phyloP scores from a whole-genome alignment of 30 jellyfish, hydroid and myxozoan genomes.

The Hydractinia echinata region DNA sequence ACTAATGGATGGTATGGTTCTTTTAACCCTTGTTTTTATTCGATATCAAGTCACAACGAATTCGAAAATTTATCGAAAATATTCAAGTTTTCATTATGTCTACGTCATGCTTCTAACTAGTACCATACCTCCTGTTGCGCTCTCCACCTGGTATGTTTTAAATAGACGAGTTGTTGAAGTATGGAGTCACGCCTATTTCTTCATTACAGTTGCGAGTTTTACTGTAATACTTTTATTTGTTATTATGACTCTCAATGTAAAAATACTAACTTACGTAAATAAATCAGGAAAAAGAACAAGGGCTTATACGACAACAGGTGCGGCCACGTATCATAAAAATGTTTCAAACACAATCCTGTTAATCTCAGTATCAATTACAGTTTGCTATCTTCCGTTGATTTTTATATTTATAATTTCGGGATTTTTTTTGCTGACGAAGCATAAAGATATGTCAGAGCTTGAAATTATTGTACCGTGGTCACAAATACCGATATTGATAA shows the following conservation, averaged over 20 bases:
- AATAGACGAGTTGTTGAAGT: background rate
- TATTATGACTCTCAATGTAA: background rate
- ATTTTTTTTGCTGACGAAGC: background rate
- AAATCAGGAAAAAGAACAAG: background rate
- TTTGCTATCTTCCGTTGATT: background rate
- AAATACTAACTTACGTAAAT: background rate
- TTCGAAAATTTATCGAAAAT: background rate
- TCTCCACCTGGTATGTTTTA: background rate
- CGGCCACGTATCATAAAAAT: background rate
- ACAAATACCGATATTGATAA: constrained; percentile 7
- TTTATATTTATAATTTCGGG: background rate
- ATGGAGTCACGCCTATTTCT: constrained; percentile 14
- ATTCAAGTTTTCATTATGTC: background rate
- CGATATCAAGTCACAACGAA: background rate
- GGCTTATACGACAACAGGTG: background rate
- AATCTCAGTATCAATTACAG: background rate
- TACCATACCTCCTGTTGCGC: background rate
- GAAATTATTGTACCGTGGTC: constrained; percentile 22
- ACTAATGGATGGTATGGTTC: background rate
- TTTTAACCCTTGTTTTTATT: background rate
- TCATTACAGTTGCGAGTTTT: background rate
- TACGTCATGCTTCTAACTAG: background rate
- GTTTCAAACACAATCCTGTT: constrained; percentile 4
- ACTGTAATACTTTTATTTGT: background rate
- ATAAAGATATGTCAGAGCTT: background rate